Evolutionary conservation across 2,888 invertebrate genomes (phyloP).

Genomic region (Drosophila incognita): DNA sequence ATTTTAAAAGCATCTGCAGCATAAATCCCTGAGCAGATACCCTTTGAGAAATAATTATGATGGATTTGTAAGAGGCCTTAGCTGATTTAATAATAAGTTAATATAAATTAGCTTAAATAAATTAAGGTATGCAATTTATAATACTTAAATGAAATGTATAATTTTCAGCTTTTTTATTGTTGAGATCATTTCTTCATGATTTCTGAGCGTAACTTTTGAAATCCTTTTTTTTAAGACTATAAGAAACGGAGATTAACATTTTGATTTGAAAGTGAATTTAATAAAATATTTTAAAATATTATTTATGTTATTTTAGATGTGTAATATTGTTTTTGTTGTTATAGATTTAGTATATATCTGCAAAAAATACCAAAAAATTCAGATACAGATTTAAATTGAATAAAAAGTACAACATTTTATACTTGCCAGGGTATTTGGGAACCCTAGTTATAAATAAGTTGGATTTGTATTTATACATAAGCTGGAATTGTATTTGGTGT

Average conservation of each 20-base stretch:
- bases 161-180: neutral
- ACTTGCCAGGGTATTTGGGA: neutral
- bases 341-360: too few species aligned
- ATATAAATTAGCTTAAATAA: neutral
- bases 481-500: neutral
- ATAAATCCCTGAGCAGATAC: slow-evolving; percentile 56
- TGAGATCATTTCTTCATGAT: neutral
- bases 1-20: slow-evolving; percentile 72
- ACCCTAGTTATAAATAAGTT: neutral
- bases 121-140: neutral
- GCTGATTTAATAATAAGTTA: too few species aligned
- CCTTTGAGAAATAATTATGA: neutral
- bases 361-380: neutral
- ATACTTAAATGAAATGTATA: neutral
- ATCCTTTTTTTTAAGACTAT: neutral
- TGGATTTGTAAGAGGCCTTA: neutral
- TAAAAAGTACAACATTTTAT: neutral
- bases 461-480: neutral
- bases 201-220: neutral
- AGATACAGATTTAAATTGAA: neutral
- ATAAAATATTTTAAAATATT: neutral
- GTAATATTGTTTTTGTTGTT: too few species aligned
- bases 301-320: too few species aligned
- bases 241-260: neutral
- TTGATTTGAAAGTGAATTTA: neutral